Percentiles rank a stretch among this genome's conserved stretches.
Evolutionary conservation across 2,888 invertebrate species (phyloP).

Genomic region (Druceiella hillmani): DNA sequence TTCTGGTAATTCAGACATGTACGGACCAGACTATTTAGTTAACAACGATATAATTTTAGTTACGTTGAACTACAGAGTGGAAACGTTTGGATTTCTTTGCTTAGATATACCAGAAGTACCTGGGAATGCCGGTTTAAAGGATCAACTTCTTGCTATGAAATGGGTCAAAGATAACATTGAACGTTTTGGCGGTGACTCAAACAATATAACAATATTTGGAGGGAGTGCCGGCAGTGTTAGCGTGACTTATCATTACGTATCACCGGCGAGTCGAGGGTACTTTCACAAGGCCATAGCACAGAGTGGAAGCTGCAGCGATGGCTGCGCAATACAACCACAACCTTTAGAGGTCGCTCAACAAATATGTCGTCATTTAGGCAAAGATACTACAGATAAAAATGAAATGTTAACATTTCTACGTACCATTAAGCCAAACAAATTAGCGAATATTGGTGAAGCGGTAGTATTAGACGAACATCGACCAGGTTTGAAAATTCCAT

Average conservation of each 20-base stretch:
- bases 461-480: too few species aligned
- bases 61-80: constrained; percentile 4
- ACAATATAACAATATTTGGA: constrained; percentile 6
- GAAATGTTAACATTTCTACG: too few species aligned
- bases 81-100: constrained; percentile 4
- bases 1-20: neutral
- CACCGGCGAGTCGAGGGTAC: neutral
- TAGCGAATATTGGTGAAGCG: too few species aligned
- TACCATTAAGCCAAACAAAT: too few species aligned
- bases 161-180: constrained; percentile 6
- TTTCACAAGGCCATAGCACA: constrained; percentile 1
- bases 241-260: constrained; percentile 1
- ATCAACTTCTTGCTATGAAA: constrained; percentile 2
- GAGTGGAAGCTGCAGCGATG: constrained; percentile 1
- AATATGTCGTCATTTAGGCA: too few species aligned
- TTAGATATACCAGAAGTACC: constrained; percentile 3
- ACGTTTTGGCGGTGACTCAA: constrained; percentile 4
- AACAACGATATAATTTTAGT: constrained; percentile 2
- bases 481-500: too few species aligned
- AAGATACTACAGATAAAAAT: too few species aligned
- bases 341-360: too few species aligned
- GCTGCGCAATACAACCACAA: too few species aligned
- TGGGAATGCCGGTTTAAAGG: constrained; percentile 3
- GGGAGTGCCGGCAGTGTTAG: neutral
- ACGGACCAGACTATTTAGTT: constrained; percentile 4